These are phyloP conservation scores for Philopedon plagiatum DNA, from an alignment of 2,888 invertebrate species.

Conservation along the genomic window DNA sequence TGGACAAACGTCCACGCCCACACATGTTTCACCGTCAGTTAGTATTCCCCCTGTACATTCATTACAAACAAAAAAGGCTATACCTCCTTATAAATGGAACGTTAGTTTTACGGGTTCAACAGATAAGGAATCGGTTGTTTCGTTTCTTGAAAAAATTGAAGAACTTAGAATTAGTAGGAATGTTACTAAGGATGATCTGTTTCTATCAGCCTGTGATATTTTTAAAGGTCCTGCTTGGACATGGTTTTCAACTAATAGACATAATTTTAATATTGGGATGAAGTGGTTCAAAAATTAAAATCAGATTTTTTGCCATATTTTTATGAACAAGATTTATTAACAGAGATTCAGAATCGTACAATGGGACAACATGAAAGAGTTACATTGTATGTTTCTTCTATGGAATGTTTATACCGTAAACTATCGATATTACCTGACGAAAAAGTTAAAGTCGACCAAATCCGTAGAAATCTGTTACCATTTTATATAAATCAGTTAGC, in stretches of 20 bases:
- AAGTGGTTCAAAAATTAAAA: not conserved
- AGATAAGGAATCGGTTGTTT: not conserved
- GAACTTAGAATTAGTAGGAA: too few species aligned
- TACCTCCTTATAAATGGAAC: not conserved
- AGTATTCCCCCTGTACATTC: not conserved
- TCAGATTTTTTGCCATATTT: not conserved
- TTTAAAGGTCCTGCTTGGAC: too few species aligned
- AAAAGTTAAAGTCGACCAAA: not conserved
- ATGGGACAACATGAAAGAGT: too few species aligned
- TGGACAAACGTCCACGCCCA: not conserved
- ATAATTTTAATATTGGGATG: too few species aligned
- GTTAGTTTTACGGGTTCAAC: not conserved
- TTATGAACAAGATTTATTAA: not conserved
- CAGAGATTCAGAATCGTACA: not conserved
- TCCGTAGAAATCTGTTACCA: not conserved
- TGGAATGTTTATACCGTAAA: too few species aligned
- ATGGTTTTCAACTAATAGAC: too few species aligned
- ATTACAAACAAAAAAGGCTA: not conserved
- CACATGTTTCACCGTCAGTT: not conserved
- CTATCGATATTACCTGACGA: not conserved
- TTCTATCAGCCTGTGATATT: too few species aligned
- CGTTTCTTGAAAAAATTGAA: not conserved
- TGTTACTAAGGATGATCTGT: too few species aligned
- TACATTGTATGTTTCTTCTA: too few species aligned
- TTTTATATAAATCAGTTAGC: too few species aligned